Base-by-base conservation (phyloP, 1,140 invertebrate genomes). In the Dolichoris vasculosae region DNA sequence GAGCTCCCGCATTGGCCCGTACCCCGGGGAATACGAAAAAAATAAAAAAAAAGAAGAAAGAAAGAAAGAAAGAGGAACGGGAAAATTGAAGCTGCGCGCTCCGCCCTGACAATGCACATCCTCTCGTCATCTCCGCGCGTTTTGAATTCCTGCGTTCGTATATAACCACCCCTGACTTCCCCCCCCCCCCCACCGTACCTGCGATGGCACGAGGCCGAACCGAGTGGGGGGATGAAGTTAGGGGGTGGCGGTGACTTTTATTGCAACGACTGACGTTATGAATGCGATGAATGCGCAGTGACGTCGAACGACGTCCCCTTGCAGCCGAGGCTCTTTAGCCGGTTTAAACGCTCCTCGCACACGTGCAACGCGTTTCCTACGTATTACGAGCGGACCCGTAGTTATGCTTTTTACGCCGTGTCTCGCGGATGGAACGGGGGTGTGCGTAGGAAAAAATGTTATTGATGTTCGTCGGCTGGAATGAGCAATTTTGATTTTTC, bases 211-310 rank as follows among this genome's bases (percentile, higher is more conserved):
- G 38, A 9, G 73, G 38, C n/a, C 2, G 26, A 7, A 59, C 13
- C 26, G 43, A 43, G 30, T n/a, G 55, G 77, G 77, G 71, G 48
- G 30, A 76, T 30, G 32, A 77, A 77, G 43, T 48, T 48, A 76
- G 73, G 23, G 40, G n/a, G 69, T 38, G 81, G 40, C 83, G 77
- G 78, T 89, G 88, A 89, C 88, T 89, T 89, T 89, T 89, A 89
- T 89, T 89, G 86, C 84, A 85, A 55, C 84, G 83, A 87, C 86
- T 88, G 85, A 88, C 86, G 85, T 89, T 89, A 89, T 89, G 87
- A 89, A 89, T 88, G 88, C 78, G 82, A 87, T 87, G 85, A 87
- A 88, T 85, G 86, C 83, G 64, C 38, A 40, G 2, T 15, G 46
- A 43, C 69, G 20, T 40, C 38, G 38, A 73, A 73, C 69, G 38